Base-by-base conservation (phyloP, 2,113 vertebrate genomes). In the Promerops cafer region DNA sequence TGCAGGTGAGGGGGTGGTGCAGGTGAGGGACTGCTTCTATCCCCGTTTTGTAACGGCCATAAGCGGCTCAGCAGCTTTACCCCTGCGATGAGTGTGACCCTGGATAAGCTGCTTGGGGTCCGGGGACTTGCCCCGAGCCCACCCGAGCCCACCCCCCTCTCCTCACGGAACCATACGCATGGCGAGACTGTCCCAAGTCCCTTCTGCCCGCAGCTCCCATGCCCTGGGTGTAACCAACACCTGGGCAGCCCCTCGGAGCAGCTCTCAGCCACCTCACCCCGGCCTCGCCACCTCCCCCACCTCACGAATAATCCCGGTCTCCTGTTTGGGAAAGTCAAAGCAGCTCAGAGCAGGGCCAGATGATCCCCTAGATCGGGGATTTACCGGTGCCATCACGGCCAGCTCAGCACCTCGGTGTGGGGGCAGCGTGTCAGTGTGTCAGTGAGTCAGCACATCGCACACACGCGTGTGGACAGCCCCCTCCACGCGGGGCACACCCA, bases 391-490 rank as follows among this genome's bases (percentile, higher is more conserved):
- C 94, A 45, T 7, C 50, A 2, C 6, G 45, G 75, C 85, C 91
- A 61, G 89, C 91, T 93, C 93, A 78, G 90, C 96, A 86, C 40
- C 93, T 20, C 4, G 2, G 97, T 69, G 95, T 63, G 71, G 85
- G 96, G 98, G 98, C 97, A 98, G 98, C 97, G 96, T 98, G 98
- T 98, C 96, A 99, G 97, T 98, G 87, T 98, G 98, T 98, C 98
- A 98, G 97, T 98, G 97, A 98, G 98, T 98, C 98, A 98, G 98
- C 98, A 97, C 97, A 96, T 66, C 96, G 95, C 26, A 3, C 64
- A 33, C 53, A 47, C 7, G 4, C 24, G 0, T 4, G 72, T 3
- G 76, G 44, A 4, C 66, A 16, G 3, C 44, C 37, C 26, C 33
- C 6, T 66, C 14, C 13, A 2, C 54, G 2, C 1, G 5, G 53